Base-by-base conservation (phyloP, 1,140 invertebrate genomes). In the Glomeris maerens region DNA sequence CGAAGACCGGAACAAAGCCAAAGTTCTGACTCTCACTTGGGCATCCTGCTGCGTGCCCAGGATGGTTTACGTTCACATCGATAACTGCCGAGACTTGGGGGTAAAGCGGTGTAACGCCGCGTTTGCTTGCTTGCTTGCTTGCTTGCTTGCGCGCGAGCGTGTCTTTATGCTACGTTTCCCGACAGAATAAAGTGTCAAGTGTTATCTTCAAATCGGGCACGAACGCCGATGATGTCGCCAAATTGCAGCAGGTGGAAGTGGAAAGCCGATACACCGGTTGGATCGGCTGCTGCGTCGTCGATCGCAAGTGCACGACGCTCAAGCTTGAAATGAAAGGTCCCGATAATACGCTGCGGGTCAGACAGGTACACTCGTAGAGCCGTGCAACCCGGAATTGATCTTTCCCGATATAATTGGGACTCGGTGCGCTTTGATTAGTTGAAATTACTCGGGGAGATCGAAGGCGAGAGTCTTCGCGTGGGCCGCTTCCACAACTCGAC, bases 1-100 rank as follows among this genome's bases (percentile, higher is more conserved):
- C 59, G 93, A 97, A 62, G 92, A 96, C 67, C 61, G 75, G 47
- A 92, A 91, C 62, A 90, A 90, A 66, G 80, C 83, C 1, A 94
- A 96, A 64, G 73, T 70, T 1, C 74, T 86, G n/a, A 77, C 72
- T 14, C 67, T 82, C 13, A 66, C 69, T 10, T 72, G 69, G 48
- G 60, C 49, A 55, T 59, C 14, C 52, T 59, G 5, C 56, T 61
- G 41, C 52, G 74, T 28, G 74, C 79, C 80, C 1, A 72, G 73
- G 40, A 73, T 84, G 48, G 64, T 91, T 2, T 85, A 85, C 57
- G 75, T 95, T 25, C 89, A 96, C 59, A 79, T 97, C 48, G 91
- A 97, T 63, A 95, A 95, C 60, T 85, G 84, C 54, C 74, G 90
- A 41, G 91, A 95, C 68, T 73, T 90, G 52, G 81, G 78, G 65